phyloP scores from a whole-genome alignment of 1,140 invertebrate species.

The Drosophila mojavensis region DNA sequence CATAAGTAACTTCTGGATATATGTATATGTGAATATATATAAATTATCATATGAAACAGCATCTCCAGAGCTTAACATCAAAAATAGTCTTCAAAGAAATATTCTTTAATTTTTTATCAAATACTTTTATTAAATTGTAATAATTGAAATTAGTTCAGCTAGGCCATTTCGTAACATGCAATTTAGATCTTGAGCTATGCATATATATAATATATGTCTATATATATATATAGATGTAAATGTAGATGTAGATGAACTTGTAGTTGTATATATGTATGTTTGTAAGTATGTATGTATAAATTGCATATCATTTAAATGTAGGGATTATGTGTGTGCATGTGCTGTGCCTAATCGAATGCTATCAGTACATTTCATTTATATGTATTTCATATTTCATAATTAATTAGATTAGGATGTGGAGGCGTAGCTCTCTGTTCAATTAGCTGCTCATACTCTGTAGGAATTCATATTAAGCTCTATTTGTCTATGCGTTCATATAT shows the following conservation, averaged over 20 bases:
- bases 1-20: no score
- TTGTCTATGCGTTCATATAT: constrained; percentile 57
- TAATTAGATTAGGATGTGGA: constrained; percentile 12
- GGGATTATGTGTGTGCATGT: constrained; percentile 3
- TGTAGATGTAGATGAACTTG: background rate
- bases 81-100: no score
- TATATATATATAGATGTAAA: background rate
- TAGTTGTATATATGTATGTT: background rate
- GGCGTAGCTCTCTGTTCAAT: constrained; percentile 2
- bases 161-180: constrained; percentile 29
- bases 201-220: background rate
- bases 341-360: constrained; percentile 23
- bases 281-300: background rate
- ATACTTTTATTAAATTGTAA: constrained; percentile 44
- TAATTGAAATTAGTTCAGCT: constrained; percentile 43
- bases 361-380: constrained; percentile 25
- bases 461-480: constrained; percentile 77
- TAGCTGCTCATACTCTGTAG: constrained; percentile 44
- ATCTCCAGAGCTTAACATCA: no score
- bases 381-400: background rate
- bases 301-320: constrained; percentile 3
- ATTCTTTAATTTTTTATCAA: constrained; percentile 3
- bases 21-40: no score
- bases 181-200: constrained; percentile 39
- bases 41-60: no score